Conservation (phyloP, 1,140 invertebrate species). For the Yoshiicerus persimilis region DNA sequence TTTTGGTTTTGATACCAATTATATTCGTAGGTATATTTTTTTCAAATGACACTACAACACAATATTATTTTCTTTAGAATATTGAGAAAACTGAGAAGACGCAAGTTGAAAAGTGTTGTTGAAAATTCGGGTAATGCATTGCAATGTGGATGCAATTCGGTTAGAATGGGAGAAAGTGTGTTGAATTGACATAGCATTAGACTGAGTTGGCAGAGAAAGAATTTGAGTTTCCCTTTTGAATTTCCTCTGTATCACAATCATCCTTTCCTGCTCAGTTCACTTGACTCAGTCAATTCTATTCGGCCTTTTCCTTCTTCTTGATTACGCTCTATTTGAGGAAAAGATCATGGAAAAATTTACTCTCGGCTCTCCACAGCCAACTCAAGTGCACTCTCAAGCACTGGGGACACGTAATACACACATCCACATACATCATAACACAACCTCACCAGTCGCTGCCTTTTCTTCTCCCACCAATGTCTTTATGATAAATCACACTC, state of each 20-base stretch:
- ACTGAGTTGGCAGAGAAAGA: neutral
- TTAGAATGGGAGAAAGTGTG: neutral
- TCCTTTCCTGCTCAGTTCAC: slow-evolving; percentile 18
- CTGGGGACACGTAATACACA: neutral
- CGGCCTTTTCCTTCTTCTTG: slow-evolving; percentile 20
- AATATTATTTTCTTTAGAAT: no score
- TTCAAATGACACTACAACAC: no score
- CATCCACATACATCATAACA: neutral
- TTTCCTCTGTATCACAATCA: slow-evolving; percentile 22
- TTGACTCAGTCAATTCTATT: slow-evolving; percentile 20
- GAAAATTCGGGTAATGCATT: no score
- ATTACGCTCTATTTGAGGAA: slow-evolving; percentile 24
- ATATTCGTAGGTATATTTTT: no score
- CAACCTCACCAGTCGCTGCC: neutral
- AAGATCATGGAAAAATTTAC: slow-evolving; percentile 13
- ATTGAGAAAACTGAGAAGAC: no score
- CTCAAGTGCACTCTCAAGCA: neutral
- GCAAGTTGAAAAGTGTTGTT: no score
- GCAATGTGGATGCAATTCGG: no score
- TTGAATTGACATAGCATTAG: neutral
- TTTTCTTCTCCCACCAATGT: neutral
- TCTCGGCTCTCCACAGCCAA: slow-evolving; percentile 5
- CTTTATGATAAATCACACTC: neutral
- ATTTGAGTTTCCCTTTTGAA: slow-evolving; percentile 10
- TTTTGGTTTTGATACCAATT: no score